These are phyloP conservation scores for Drosophila novamexicana DNA, from an alignment of 1,140 invertebrate genomes.

Conservation along the genomic window DNA sequence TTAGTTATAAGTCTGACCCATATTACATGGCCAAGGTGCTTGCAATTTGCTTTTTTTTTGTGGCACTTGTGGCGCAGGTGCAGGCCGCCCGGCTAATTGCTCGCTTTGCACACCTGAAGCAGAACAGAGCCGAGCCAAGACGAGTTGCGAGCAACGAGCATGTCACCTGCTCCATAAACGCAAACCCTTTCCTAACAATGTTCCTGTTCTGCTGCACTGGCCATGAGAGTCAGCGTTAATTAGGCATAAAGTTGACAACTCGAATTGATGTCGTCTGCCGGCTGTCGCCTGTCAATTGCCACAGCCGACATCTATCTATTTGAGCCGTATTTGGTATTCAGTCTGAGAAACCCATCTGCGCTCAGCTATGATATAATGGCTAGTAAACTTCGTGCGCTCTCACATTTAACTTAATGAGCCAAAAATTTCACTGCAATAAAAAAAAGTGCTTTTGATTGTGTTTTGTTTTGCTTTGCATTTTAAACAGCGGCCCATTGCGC, in stretches of 20 bases:
- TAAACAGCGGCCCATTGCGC: conserved; percentile 9
- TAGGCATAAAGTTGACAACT: conserved; percentile 8
- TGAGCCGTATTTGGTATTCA: too few relatives aligned
- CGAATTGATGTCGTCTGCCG: conserved; percentile 3
- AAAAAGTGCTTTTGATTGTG: conserved; percentile 57
- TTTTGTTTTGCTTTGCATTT: conserved; percentile 40
- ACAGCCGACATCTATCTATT: conserved; percentile 2
- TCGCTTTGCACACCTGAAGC: conserved; percentile 26
- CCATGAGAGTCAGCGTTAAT: conserved; percentile 55
- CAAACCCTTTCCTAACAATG: conserved; percentile 3
- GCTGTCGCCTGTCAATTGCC: conserved; percentile 30
- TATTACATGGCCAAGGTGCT: conserved; percentile 56
- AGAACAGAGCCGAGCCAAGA: conserved; percentile 27
- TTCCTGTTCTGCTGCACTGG: conserved; percentile 67
- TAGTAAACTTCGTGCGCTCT: conserved; percentile 58
- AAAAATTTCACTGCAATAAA: conserved; percentile 79
- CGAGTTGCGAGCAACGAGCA: conserved; percentile 14
- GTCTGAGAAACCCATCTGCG: not conserved
- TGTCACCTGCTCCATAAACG: conserved; percentile 49
- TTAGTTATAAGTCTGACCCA: conserved; percentile 66
- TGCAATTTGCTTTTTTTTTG: conserved; percentile 26
- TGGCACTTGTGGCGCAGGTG: conserved; percentile 41
- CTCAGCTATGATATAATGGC: conserved; percentile 67
- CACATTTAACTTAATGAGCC: conserved; percentile 73
- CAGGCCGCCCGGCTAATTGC: conserved; percentile 62